A percentile compares a stretch with the other conserved stretches of the same genome.
phyloP scores from a whole-genome alignment of 1,140 invertebrate genomes.

The Drosophila busckii region DNA sequence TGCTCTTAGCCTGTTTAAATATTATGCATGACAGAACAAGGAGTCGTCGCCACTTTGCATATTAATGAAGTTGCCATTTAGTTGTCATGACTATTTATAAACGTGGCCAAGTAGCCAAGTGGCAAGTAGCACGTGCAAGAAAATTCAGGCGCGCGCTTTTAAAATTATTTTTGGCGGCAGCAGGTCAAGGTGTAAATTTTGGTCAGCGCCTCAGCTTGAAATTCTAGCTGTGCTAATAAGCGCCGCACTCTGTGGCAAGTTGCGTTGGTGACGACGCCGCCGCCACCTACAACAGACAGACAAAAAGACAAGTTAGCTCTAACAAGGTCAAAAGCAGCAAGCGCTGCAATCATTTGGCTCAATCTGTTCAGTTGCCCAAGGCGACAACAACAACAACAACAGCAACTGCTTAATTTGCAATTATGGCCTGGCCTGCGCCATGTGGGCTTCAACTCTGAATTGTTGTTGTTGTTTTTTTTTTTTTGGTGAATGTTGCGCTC shows the following conservation, averaged over 20 bases:
- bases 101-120: no score
- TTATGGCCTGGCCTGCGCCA: slow-evolving; percentile 5
- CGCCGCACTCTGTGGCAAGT: slow-evolving; percentile 8
- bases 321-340: slow-evolving; percentile 18
- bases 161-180: slow-evolving; percentile 12
- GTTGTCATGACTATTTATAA: slow-evolving; percentile 49
- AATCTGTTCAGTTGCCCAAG: slow-evolving; percentile 25
- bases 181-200: slow-evolving; percentile 20
- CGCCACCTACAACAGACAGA: no score
- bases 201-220: not conserved
- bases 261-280: slow-evolving; percentile 17
- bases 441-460: not conserved
- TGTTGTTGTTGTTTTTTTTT: no score
- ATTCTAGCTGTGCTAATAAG: slow-evolving; percentile 21
- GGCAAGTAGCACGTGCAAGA: slow-evolving; percentile 32
- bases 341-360: slow-evolving; percentile 21
- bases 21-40: not conserved
- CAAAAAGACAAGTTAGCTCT: no score
- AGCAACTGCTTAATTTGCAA: slow-evolving; percentile 32
- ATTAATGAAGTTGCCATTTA: slow-evolving; percentile 60
- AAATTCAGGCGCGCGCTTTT: slow-evolving; percentile 21
- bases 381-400: slow-evolving; percentile 9
- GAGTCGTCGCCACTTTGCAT: slow-evolving; percentile 56
- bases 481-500: not conserved
- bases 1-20: no score